phyloP scores from a whole-genome alignment of 1,140 invertebrate genomes.

The Diorhabda carinulata region DNA sequence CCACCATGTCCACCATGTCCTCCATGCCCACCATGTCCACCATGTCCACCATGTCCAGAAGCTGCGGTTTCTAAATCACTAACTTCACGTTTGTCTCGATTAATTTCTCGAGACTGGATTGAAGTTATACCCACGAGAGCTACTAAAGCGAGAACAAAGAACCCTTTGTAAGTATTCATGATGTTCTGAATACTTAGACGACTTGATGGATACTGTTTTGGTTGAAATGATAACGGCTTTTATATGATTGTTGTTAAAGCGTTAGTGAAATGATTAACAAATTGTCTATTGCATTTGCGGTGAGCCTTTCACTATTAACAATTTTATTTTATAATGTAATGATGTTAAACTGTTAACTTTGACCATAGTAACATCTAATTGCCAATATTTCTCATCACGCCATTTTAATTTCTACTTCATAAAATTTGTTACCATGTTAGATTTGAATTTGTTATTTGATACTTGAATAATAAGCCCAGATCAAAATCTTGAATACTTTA shows the following conservation, averaged over 20 bases:
- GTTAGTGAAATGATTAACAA: conserved; percentile 40
- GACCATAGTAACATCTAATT: no score
- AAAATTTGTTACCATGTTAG: no score
- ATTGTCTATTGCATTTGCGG: conserved; percentile 42
- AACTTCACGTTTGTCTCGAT: conserved; percentile 36
- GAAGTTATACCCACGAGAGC: conserved; percentile 36
- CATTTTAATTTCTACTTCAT: no score
- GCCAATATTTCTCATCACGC: no score
- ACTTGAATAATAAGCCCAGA: no score
- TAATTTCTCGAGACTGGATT: conserved; percentile 37
- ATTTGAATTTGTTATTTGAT: no score
- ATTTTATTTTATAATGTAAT: conserved; percentile 16
- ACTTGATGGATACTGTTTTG: conserved; percentile 36
- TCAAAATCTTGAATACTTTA: no score
- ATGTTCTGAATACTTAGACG: conserved; percentile 27
- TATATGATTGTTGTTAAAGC: conserved; percentile 35
- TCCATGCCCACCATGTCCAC: conserved; percentile 51
- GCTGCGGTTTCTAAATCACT: conserved; percentile 36
- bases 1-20: conserved; percentile 57
- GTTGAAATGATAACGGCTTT: conserved; percentile 32
- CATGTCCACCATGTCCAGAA: conserved; percentile 35
- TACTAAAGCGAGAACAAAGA: conserved; percentile 37
- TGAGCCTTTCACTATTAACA: conserved; percentile 36
- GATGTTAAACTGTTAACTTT: neutral
- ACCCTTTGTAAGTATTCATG: conserved; percentile 36